Base-by-base conservation (phyloP, 2,888 invertebrate species). In the Salticus scenicus region DNA sequence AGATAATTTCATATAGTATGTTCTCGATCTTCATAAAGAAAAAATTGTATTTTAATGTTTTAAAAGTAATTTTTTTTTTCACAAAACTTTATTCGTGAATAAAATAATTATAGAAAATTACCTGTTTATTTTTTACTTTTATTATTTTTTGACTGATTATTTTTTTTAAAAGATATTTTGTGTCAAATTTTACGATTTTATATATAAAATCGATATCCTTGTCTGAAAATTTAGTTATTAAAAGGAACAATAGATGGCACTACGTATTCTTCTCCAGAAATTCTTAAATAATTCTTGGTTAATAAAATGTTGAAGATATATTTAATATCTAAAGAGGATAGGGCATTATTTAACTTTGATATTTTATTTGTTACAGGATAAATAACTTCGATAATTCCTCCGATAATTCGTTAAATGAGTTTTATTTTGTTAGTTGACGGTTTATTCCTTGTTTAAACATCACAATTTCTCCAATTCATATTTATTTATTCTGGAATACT, bases 231-330 rank as follows among this genome's bases (percentile, higher is more conserved):
- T 24, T 57, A 57, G 57, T 57, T 57, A 17, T 4, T 2, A 24
- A 4, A 24, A 4, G 5, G 24, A 17, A 12, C 57, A 24, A 57
- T 17, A 57, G 57, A 57, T 57, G 57, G 57, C 57, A 24, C 20
- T 57, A 47, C 2, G 42, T 47, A 24, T 5, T 24, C 57, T 5
- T 17, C 2, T 5, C 17, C 5, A n/a, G 4, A 57, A 17, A 20
- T 24, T 5, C 8, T 8, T 57, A 57, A 57, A 57, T 57, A 57
- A 17, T 57, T 57, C 24, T 24, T 1, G 24, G 57, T 17, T 57
- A 57, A 57, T 57, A 57, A 57, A 57, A 57, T 57, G 57, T 57
- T 47, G 24, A 57, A 57, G 57, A 57, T 57, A 57, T 57, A 57
- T 57, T 57, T 57, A 57, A 57, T 57, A 57, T 57, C 57, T 57